Percentiles rank a stretch among this genome's conserved stretches.
Evolutionary conservation across 2,888 invertebrate species (phyloP).

Genomic region (Syrista parreyssii): DNA sequence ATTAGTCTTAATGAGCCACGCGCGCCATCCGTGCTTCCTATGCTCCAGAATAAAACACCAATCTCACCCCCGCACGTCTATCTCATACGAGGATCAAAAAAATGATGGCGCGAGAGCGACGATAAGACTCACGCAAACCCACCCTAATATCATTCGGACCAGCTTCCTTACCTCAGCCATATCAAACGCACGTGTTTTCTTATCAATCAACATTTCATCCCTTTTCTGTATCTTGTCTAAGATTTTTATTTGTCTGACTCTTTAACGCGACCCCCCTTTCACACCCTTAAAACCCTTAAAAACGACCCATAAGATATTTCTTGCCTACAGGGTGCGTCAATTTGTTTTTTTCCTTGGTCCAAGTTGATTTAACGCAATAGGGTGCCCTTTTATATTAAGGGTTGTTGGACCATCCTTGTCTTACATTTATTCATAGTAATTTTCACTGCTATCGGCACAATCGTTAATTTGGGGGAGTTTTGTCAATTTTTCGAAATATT

Average conservation of each 20-base stretch:
- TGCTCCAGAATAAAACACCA: constrained; percentile 27
- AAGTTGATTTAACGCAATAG: neutral
- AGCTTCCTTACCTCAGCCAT: no score
- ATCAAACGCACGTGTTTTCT: no score
- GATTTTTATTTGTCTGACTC: no score
- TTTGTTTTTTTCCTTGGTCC: neutral
- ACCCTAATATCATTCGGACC: neutral
- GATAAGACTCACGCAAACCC: constrained; percentile 46
- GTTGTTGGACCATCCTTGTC: neutral
- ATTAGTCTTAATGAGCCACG: constrained; percentile 65
- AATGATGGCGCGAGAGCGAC: constrained; percentile 2
- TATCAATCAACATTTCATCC: no score
- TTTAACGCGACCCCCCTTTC: no score
- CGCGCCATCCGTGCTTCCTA: constrained; percentile 46
- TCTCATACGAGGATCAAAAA: constrained; percentile 4
- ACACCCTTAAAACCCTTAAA: neutral
- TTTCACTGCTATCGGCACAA: no score
- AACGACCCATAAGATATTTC: neutral
- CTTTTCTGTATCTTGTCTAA: no score
- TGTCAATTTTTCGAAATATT: neutral
- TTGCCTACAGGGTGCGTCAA: neutral
- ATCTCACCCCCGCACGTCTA: constrained; percentile 13
- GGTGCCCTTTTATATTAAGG: neutral
- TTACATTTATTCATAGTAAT: neutral
- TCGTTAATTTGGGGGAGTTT: neutral